A percentile compares a stretch with the other conserved stretches of the same genome.
These are phyloP conservation scores for Sebastes dallii DNA, from an alignment of 2,797 vertebrate species.

Conservation along the genomic window DNA sequence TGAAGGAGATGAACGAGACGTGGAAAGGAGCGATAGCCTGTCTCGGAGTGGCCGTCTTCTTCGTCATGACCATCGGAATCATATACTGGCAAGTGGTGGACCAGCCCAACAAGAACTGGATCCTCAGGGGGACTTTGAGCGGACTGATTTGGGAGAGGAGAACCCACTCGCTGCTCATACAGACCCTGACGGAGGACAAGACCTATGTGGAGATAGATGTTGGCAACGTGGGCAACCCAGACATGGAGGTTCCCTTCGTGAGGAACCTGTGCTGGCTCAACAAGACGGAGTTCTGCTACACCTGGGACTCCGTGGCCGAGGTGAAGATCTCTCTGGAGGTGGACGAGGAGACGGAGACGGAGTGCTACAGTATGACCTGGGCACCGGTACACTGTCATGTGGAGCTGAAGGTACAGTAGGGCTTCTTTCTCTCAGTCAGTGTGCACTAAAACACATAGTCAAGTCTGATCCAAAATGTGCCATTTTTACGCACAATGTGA, in stretches of 20 bases:
- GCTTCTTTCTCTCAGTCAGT: too few relatives aligned
- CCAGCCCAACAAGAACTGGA: slow-evolving; percentile 92
- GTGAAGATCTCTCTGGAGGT: slow-evolving; percentile 86
- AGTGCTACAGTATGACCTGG: slow-evolving; percentile 91
- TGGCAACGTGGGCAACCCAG: slow-evolving; percentile 83
- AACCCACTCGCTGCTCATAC: slow-evolving; percentile 86
- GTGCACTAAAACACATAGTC: too few relatives aligned
- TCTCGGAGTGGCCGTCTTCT: slow-evolving; percentile 91
- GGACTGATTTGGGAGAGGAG: slow-evolving; percentile 92
- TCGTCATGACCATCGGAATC: slow-evolving; percentile 94
- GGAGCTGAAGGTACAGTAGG: slow-evolving; percentile 84
- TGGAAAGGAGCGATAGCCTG: slow-evolving; percentile 93
- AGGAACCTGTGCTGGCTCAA: slow-evolving; percentile 91
- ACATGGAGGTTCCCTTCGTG: slow-evolving; percentile 86
- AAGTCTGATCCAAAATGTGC: too few relatives aligned
- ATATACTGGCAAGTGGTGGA: slow-evolving; percentile 97
- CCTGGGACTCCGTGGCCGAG: slow-evolving; percentile 89
- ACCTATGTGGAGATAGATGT: slow-evolving; percentile 85
- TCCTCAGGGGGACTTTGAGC: slow-evolving; percentile 86
- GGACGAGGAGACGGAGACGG: slow-evolving; percentile 77
- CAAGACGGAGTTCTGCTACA: slow-evolving; percentile 90
- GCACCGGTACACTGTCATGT: slow-evolving; percentile 88
- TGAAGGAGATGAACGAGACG: slow-evolving; percentile 94
- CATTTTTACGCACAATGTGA: too few relatives aligned
- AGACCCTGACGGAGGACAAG: slow-evolving; percentile 85